phyloP scores from a whole-genome alignment of 1,140 invertebrate genomes.

The Diorhabda elongata region DNA sequence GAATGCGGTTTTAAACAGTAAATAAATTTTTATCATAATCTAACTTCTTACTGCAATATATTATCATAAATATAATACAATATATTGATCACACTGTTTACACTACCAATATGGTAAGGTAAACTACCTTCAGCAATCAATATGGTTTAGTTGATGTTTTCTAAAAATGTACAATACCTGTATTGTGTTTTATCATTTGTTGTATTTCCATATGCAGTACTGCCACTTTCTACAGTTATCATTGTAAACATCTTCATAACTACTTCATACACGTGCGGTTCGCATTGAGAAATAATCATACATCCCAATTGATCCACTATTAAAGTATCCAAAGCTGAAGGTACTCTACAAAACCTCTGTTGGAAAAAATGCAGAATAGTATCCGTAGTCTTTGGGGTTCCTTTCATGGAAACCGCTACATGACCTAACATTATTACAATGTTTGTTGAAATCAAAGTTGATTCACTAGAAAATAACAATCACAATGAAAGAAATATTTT shows the following conservation, averaged over 20 bases:
- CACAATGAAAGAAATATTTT: no score
- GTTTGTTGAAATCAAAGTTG: conserved; percentile 88
- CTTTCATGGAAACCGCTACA: conserved; percentile 89
- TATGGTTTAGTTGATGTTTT: background rate
- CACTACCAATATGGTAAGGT: no score
- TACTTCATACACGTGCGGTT: conserved; percentile 82
- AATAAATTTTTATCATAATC: no score
- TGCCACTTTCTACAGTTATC: conserved; percentile 90
- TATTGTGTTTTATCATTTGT: conserved; percentile 72
- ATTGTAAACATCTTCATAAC: conserved; percentile 98
- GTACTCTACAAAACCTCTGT: conserved; percentile 89
- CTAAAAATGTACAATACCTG: conserved; percentile 48
- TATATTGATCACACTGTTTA: no score
- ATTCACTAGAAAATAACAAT: conserved; percentile 61
- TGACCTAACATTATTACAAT: conserved; percentile 96
- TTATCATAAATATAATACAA: no score
- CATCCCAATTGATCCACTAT: conserved; percentile 97
- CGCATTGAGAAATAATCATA: conserved; percentile 91
- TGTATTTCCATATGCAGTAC: conserved; percentile 69
- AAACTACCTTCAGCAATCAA: no score
- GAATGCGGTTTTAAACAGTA: no score
- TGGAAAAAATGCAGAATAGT: conserved; percentile 97
- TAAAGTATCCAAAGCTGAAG: conserved; percentile 80
- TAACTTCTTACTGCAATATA: no score
- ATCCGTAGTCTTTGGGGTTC: conserved; percentile 87